These are phyloP conservation scores for Metacarcinus magister DNA, from an alignment of 2,888 invertebrate genomes.

Conservation along the genomic window DNA sequence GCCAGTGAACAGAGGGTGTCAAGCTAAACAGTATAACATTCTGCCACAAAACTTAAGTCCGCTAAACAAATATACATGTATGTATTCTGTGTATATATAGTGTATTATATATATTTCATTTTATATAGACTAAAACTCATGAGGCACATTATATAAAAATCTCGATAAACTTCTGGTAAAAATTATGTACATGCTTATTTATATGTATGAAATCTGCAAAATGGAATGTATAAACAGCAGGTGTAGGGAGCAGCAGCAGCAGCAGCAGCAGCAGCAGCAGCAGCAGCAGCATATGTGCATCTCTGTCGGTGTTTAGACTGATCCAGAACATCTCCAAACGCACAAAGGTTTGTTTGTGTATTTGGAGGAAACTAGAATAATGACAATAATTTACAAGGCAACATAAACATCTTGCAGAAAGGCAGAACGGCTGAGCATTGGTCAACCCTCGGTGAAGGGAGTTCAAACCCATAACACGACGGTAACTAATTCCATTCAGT, in stretches of 20 bases:
- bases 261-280: constrained; percentile 62
- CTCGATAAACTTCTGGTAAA: constrained; percentile 78
- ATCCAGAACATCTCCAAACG: constrained; percentile 62
- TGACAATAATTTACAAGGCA: constrained; percentile 61
- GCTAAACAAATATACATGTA: constrained; percentile 50
- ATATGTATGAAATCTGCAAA: constrained; percentile 78
- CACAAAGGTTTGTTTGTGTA: constrained; percentile 66
- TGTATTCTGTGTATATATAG: constrained; percentile 45
- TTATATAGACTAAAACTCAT: constrained; percentile 68
- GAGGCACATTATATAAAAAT: constrained; percentile 79
- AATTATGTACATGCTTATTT: constrained; percentile 76
- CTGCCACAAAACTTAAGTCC: constrained; percentile 49
- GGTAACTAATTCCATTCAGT: constrained; percentile 22
- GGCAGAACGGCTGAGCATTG: constrained; percentile 52
- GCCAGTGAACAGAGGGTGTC: constrained; percentile 69
- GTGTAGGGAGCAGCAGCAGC: constrained; percentile 67
- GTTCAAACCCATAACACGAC: neutral
- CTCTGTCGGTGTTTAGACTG: constrained; percentile 42
- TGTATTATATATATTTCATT: constrained; percentile 53
- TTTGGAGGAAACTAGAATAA: constrained; percentile 46
- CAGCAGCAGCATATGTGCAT: constrained; percentile 69
- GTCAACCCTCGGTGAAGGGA: neutral
- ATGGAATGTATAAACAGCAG: constrained; percentile 80
- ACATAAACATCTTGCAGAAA: constrained; percentile 64
- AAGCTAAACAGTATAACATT: constrained; percentile 66